These are phyloP conservation scores for Orchestia grillus DNA, from an alignment of 1,140 invertebrate species.

Conservation along the genomic window DNA sequence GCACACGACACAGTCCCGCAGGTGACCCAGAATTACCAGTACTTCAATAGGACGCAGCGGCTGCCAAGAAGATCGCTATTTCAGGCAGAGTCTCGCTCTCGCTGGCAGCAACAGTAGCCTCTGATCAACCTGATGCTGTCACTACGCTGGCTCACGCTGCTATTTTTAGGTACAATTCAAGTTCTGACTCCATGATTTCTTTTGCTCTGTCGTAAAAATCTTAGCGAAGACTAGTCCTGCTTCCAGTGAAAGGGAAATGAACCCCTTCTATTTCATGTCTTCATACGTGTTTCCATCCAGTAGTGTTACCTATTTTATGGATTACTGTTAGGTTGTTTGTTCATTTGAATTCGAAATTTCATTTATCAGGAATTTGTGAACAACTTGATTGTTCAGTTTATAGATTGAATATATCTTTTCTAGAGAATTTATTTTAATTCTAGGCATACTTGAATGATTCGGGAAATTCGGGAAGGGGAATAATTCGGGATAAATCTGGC, in stretches of 20 bases:
- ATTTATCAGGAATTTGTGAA: too few relatives aligned
- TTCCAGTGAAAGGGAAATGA: neutral
- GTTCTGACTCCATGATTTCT: neutral
- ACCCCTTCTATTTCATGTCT: neutral
- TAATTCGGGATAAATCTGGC: too few relatives aligned
- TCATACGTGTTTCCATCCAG: neutral
- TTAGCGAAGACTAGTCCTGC: neutral
- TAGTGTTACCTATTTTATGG: neutral
- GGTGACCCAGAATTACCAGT: constrained; percentile 13
- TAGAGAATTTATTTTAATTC: too few relatives aligned
- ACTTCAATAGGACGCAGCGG: neutral
- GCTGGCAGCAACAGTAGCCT: neutral
- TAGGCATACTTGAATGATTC: too few relatives aligned
- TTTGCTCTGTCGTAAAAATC: neutral
- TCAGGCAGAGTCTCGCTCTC: neutral
- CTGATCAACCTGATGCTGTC: neutral
- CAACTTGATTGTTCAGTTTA: too few relatives aligned
- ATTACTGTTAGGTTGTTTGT: neutral
- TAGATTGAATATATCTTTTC: too few relatives aligned
- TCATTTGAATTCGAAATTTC: too few relatives aligned
- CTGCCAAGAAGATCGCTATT: neutral
- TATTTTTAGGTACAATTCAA: neutral
- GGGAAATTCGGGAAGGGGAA: too few relatives aligned
- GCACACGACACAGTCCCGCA: neutral
- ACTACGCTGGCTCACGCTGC: neutral